Evolutionary conservation across 2,888 invertebrate genomes (phyloP).

Genomic region (Lepidochrysops patricia): DNA sequence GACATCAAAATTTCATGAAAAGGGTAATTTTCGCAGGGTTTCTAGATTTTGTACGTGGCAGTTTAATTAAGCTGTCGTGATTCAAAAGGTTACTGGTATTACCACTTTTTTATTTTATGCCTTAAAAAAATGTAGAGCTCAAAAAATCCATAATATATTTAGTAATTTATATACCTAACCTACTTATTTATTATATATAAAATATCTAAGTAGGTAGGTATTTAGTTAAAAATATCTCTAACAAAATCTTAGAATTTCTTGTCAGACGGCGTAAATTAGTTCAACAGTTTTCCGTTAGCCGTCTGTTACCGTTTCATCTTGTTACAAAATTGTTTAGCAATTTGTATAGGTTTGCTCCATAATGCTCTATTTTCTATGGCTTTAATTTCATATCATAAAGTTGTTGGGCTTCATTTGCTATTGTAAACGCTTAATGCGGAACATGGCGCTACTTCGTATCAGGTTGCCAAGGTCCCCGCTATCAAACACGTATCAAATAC

Average conservation of each 20-base stretch:
- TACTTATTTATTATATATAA: no score
- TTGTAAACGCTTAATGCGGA: background rate
- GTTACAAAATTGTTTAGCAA: background rate
- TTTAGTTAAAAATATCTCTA: background rate
- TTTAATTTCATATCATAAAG: background rate
- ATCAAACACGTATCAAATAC: background rate
- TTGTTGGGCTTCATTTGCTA: background rate
- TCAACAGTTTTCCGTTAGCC: background rate
- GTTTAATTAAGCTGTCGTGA: no score
- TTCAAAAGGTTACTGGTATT: no score
- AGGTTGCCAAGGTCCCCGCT: constrained; percentile 9
- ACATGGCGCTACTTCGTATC: background rate
- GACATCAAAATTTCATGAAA: no score
- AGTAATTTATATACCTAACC: no score
- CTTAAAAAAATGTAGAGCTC: no score
- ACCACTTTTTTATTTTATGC: no score
- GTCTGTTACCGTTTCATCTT: background rate
- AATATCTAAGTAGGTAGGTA: no score
- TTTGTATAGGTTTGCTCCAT: background rate
- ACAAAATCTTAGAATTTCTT: background rate
- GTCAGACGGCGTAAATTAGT: background rate
- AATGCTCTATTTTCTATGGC: background rate
- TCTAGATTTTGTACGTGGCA: no score
- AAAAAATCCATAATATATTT: no score
- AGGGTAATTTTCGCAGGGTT: no score